These are phyloP conservation scores for Amblyopsis hoosieri DNA, from an alignment of 2,797 vertebrate genomes.

Conservation along the genomic window DNA sequence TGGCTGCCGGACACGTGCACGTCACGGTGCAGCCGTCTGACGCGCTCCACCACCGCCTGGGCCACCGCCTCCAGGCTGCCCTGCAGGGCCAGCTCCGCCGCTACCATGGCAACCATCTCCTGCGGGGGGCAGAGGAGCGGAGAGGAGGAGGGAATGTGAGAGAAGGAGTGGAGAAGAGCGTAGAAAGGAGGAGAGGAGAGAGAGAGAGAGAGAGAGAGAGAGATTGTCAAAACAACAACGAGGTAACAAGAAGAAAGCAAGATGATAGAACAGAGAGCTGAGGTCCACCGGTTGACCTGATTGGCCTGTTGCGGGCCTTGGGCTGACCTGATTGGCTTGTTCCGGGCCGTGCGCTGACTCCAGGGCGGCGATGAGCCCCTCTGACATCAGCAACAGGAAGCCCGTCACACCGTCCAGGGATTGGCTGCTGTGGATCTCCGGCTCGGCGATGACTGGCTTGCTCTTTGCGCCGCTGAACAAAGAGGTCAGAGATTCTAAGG, in stretches of 20 bases:
- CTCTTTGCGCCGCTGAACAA: slow-evolving; percentile 84
- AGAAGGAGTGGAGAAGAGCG: background rate
- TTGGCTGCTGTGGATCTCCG: slow-evolving; percentile 91
- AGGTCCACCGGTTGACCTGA: slow-evolving; percentile 78
- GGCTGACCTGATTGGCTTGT: slow-evolving; percentile 88
- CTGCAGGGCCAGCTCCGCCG: slow-evolving; percentile 93
- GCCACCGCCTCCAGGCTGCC: slow-evolving; percentile 87
- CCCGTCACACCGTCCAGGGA: slow-evolving; percentile 88
- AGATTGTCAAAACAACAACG: background rate
- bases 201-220: no score
- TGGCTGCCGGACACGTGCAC: slow-evolving; percentile 90
- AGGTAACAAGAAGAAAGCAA: background rate
- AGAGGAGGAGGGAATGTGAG: background rate
- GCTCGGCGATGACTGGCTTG: slow-evolving; percentile 90
- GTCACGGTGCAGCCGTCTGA: slow-evolving; percentile 91
- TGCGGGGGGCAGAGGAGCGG: slow-evolving; percentile 41
- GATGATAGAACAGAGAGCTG: no score
- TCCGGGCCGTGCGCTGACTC: slow-evolving; percentile 94
- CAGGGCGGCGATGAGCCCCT: slow-evolving; percentile 93
- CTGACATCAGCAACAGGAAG: slow-evolving; percentile 95
- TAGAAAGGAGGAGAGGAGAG: background rate
- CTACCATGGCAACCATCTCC: slow-evolving; percentile 97
- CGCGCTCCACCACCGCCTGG: slow-evolving; percentile 93
- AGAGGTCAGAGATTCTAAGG: no score
- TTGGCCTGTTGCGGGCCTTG: slow-evolving; percentile 95